A percentile compares a stretch with the other conserved stretches of the same genome.
These are phyloP conservation scores for Ia io DNA, from an alignment of 2,113 vertebrate species.

Conservation along the genomic window DNA sequence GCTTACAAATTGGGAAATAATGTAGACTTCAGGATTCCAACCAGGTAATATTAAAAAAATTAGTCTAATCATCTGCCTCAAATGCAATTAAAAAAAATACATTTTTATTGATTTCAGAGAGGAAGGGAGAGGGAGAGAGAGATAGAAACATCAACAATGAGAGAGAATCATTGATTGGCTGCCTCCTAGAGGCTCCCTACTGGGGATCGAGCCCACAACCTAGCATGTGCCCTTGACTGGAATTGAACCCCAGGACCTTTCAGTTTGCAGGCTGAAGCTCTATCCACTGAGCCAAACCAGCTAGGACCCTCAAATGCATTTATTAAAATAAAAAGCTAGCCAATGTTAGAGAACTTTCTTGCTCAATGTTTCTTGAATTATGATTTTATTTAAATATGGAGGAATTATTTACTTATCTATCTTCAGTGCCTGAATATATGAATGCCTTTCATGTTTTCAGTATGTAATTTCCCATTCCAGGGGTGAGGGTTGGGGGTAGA, in stretches of 20 bases:
- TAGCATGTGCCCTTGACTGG: no score
- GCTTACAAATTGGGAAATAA: slow-evolving; percentile 88
- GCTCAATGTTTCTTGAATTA: slow-evolving; percentile 13
- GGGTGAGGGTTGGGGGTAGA: not conserved
- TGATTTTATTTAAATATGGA: slow-evolving; percentile 47
- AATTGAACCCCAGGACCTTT: no score
- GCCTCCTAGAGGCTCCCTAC: no score
- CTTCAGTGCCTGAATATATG: slow-evolving; percentile 4
- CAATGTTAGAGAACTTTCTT: not conserved
- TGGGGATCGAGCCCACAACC: no score
- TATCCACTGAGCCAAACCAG: no score
- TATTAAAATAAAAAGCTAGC: not conserved
- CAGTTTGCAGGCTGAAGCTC: no score
- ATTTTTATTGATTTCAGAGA: no score
- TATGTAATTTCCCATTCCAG: slow-evolving; percentile 52
- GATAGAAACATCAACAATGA: no score
- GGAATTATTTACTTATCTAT: slow-evolving; percentile 16
- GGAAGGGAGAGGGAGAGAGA: no score
- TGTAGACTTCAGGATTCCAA: slow-evolving; percentile 91
- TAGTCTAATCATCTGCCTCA: not conserved
- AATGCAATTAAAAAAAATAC: not conserved
- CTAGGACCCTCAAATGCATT: not conserved
- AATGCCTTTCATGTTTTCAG: slow-evolving; percentile 33
- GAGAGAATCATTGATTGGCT: no score
- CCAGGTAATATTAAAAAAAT: slow-evolving; percentile 80